phyloP scores from a whole-genome alignment of 2,113 vertebrate species.

The Phasianus colchicus region DNA sequence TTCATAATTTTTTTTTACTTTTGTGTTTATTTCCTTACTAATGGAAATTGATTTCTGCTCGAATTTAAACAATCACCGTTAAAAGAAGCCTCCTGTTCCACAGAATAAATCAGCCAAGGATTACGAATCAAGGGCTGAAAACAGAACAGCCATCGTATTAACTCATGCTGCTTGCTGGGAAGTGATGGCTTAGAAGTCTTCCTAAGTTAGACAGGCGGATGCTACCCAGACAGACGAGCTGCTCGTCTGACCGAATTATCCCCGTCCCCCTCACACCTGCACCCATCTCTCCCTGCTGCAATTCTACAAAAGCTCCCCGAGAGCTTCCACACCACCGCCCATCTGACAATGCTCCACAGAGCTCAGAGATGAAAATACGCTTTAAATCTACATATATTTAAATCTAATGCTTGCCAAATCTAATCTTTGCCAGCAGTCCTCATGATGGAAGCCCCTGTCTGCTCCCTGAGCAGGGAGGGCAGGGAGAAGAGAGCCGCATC shows the following conservation, averaged over 20 bases:
- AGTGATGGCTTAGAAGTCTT: background rate
- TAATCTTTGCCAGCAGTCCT: background rate
- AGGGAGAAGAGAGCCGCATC: background rate
- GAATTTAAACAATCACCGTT: slow-evolving; percentile 1
- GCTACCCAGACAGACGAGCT: background rate
- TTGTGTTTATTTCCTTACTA: slow-evolving; percentile 56
- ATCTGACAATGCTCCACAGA: background rate
- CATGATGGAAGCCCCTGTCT: background rate
- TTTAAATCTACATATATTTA: background rate
- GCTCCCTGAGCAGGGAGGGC: background rate
- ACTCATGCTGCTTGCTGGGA: background rate
- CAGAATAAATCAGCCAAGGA: background rate
- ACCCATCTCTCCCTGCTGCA: background rate
- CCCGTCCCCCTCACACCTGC: background rate
- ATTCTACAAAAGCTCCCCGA: background rate
- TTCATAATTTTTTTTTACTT: background rate
- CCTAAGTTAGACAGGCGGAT: background rate
- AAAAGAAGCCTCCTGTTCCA: background rate
- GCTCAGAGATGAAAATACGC: background rate
- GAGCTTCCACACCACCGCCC: background rate
- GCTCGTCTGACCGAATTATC: background rate
- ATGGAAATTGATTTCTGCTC: slow-evolving; percentile 55
- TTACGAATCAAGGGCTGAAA: background rate
- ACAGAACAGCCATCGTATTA: background rate
- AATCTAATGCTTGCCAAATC: accelerated